phyloP scores from a whole-genome alignment of 2,113 vertebrate species.

The Charina bottae region DNA sequence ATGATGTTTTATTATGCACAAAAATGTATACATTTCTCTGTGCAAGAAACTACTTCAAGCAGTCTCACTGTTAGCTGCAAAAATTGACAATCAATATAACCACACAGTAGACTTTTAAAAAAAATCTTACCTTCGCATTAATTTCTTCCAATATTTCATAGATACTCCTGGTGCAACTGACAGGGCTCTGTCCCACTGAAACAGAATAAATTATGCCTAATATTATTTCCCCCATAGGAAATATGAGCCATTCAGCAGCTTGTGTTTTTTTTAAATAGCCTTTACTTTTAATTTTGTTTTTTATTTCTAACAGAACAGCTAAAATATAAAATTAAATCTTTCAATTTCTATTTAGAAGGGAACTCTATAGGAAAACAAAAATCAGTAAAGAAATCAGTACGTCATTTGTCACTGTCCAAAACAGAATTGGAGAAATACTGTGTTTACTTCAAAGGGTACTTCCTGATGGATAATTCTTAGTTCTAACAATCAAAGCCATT shows the following conservation, averaged over 20 bases:
- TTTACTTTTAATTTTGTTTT: neutral
- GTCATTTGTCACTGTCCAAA: neutral
- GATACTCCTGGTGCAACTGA: conserved; percentile 95
- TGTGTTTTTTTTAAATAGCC: neutral
- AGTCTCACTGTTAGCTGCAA: neutral
- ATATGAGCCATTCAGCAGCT: neutral
- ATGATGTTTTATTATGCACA: neutral
- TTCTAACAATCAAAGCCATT: neutral
- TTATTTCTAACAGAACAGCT: neutral
- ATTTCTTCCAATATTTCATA: conserved; percentile 97
- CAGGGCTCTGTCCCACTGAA: conserved; percentile 96
- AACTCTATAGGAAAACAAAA: neutral
- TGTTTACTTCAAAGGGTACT: neutral
- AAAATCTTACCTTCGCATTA: conserved; percentile 91
- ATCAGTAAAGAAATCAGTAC: neutral
- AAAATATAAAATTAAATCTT: neutral
- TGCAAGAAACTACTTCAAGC: neutral
- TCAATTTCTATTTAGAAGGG: conserved; percentile 13
- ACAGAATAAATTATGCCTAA: conserved; percentile 26
- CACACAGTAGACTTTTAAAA: neutral
- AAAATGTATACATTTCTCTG: neutral
- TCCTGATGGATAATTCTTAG: neutral
- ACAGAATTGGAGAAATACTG: neutral
- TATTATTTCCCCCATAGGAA: neutral
- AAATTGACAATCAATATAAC: neutral